Conservation (phyloP, 92 coral and sea anemone genomes). For the Actinostola sp. region DNA sequence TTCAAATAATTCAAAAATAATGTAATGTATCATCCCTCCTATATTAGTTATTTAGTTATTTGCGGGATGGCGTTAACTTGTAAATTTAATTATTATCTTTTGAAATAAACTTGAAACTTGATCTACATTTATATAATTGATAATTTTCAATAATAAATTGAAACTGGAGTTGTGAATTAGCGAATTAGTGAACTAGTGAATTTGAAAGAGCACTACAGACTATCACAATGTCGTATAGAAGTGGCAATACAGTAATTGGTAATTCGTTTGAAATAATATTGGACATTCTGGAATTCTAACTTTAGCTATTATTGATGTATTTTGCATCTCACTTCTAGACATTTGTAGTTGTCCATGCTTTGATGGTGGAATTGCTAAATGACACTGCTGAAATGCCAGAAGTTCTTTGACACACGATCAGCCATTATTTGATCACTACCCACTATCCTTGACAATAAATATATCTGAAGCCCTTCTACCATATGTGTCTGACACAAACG, state of each 20-base stretch:
- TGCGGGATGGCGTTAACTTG: too few relatives aligned
- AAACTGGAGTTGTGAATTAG: neutral
- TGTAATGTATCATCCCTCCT: too few relatives aligned
- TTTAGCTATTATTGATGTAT: slow-evolving; percentile 43
- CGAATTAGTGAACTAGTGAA: slow-evolving; percentile 32
- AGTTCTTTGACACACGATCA: slow-evolving; percentile 30
- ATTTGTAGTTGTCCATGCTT: slow-evolving; percentile 43
- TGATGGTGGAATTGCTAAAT: slow-evolving; percentile 41
- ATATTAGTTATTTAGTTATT: neutral
- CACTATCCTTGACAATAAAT: slow-evolving; percentile 26
- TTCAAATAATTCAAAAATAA: too few relatives aligned
- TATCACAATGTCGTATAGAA: slow-evolving; percentile 35
- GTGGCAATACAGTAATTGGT: slow-evolving; percentile 25
- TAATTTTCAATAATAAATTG: too few relatives aligned
- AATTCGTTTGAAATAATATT: slow-evolving; percentile 33
- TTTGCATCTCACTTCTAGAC: slow-evolving; percentile 27
- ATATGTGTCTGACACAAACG: slow-evolving; percentile 17
- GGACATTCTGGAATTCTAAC: slow-evolving; percentile 33
- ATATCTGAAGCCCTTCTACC: slow-evolving; percentile 28
- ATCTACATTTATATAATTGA: too few relatives aligned
- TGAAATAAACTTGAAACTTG: too few relatives aligned
- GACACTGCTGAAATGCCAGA: too few relatives aligned
- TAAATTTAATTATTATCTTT: too few relatives aligned
- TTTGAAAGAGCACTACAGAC: slow-evolving; percentile 42
- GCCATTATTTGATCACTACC: slow-evolving; percentile 28